A percentile compares a stretch with the other conserved stretches of the same genome.
phyloP scores from a whole-genome alignment of 2,113 vertebrate species.

The Dromaius novaehollandiae region DNA sequence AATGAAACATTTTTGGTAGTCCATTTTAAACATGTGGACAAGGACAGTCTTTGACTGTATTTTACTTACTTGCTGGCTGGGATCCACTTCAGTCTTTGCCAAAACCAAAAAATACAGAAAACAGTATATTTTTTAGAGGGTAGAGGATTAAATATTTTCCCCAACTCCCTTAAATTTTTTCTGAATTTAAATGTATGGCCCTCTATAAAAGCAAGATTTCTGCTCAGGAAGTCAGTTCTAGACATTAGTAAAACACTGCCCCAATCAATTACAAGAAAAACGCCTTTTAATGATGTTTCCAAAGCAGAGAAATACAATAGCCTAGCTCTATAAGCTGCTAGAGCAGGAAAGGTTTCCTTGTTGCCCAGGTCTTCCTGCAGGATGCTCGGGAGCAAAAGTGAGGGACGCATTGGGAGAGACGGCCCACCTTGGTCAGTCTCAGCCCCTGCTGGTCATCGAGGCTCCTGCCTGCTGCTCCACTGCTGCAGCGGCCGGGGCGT shows the following conservation, averaged over 20 bases:
- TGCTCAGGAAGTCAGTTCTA: constrained; percentile 1
- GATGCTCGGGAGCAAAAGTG: neutral
- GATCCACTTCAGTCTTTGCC: neutral
- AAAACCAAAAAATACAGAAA: constrained; percentile 34
- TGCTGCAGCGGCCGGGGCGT: fast-evolving
- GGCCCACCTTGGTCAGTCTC: neutral
- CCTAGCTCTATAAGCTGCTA: fast-evolving
- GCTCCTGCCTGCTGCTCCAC: neutral
- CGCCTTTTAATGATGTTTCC: neutral
- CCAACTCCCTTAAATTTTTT: neutral
- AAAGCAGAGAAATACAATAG: neutral
- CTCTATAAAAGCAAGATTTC: neutral
- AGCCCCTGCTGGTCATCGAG: neutral
- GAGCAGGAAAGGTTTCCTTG: neutral
- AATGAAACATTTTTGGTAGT: constrained; percentile 53
- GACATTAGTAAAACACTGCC: neutral
- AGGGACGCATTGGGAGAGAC: neutral
- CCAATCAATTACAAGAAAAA: neutral
- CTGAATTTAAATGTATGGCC: neutral
- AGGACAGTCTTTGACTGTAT: constrained; percentile 52
- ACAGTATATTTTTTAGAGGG: neutral
- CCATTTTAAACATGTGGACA: constrained; percentile 55
- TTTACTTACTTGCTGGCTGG: constrained; percentile 39
- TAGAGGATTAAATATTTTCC: constrained; percentile 10
- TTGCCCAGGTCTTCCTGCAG: neutral